Evolutionary conservation across 2,797 vertebrate species (phyloP), one percentile per base, ranked within the genome.

Genomic region (Manis pentadactyla): DNA sequence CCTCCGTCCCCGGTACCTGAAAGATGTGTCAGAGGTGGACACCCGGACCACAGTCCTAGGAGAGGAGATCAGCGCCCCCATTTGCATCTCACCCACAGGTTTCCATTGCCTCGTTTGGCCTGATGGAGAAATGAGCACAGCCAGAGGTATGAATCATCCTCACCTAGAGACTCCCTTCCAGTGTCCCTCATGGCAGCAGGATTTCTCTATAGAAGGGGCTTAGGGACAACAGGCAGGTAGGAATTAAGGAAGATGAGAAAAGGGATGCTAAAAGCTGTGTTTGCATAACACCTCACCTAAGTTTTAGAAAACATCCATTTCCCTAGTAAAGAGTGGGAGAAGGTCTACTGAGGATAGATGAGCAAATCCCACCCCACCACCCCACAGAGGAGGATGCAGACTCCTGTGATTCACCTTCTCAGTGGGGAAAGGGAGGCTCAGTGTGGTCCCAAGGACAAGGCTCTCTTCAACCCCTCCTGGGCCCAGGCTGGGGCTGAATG

Each of bases 81-180:
- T 99, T 3, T 99, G 99, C 39, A 99, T 99, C 0, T 99, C 99
- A 0, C 99, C 99, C 0, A 99, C 99, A 0, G 99, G 99, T 39
- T 99, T 99, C 92, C 99, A 99, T 97, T 99, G 99, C 79, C 97
- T 99, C 29, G 99, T 99, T 59, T 99, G 99, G 99, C 99, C 99
- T 0, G 99, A 99, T 57, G 99, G 99, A 37, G 99, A 99, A 98
- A 96, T 99, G 98, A 99, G 99, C 96, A 99, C 99, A 37, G 99
- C 99, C 89, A 99, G 99, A 98, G 99, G 99, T 99, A 98, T 4
- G 85, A 55, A 3, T 14, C 6, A 3, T 3, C 9, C 14, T 18
- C 31, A 1, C 4, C 17, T 14, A 0, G 2, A 59, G n/a, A 3
- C 9, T 84, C 31, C 39, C 69, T 64, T 55, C 51, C 11, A 2